Percentiles rank a stretch among this genome's conserved stretches.
Evolutionary conservation across 2,888 invertebrate genomes (phyloP).

Genomic region (Apodemia zela): DNA sequence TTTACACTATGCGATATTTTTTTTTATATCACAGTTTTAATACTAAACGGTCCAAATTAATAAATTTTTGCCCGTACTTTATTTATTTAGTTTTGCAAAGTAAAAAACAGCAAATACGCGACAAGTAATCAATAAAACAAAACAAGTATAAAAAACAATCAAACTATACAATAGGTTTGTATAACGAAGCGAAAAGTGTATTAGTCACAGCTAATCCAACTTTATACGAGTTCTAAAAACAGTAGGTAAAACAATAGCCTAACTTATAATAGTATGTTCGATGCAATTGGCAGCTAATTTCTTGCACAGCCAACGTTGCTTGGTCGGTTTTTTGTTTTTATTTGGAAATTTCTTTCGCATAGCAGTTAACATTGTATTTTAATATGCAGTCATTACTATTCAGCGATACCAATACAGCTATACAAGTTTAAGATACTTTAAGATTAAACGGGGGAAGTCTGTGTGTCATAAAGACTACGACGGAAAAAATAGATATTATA

Average conservation of each 20-base stretch:
- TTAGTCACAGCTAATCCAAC: constrained; percentile 47
- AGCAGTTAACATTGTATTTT: neutral
- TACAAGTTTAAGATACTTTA: neutral
- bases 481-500: neutral
- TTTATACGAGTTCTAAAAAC: constrained; percentile 65
- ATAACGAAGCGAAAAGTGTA: constrained; percentile 26
- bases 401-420: neutral
- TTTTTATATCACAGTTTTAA: too few species aligned
- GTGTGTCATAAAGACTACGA: neutral
- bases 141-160: constrained; percentile 13
- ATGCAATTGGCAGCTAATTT: constrained; percentile 78
- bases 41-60: too few species aligned
- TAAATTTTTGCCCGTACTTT: too few species aligned
- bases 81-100: neutral
- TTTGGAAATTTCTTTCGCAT: constrained; percentile 11
- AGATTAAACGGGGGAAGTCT: neutral
- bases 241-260: constrained; percentile 60
- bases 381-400: neutral
- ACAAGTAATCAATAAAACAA: neutral
- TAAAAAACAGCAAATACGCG: neutral
- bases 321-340: constrained; percentile 6
- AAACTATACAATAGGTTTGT: constrained; percentile 16
- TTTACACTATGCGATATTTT: too few species aligned
- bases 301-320: constrained; percentile 49
- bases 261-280: constrained; percentile 76